Base-by-base conservation (phyloP, 1,140 invertebrate species). In the Anastatus disparis region DNA sequence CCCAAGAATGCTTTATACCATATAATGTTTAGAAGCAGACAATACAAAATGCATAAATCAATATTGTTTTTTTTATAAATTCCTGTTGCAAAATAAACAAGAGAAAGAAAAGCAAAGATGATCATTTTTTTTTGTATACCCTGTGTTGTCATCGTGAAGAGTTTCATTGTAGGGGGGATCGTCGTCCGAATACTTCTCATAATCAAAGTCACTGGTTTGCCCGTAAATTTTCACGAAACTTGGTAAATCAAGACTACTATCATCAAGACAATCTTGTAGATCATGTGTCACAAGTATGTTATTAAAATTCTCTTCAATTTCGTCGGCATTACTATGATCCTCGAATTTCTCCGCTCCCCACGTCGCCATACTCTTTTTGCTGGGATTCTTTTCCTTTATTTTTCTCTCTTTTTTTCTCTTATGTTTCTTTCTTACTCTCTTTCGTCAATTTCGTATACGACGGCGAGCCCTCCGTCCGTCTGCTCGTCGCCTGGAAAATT, bases 181-280 rank as follows among this genome's bases (percentile, higher is more conserved):
- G 20, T 84, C 80, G 52, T 83, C 81, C 6, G 81, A 79, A 56
- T 78, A 81, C 44, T 81, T 82, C 31, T 79, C 81, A 74, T 84
- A 80, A 73, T 76, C 76, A 52, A 82, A 79, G 31, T 82, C 77
- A 52, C 78, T 75, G 31, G 84, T 80, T 73, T 87, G 84, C 62
- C 87, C 84, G 70, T 87, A 89, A 64, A 87, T 85, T 74, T 82
- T 86, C 48, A 82, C 83, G 70, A 89, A 88, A 72, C 79, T 84
- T 6, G 86, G 81, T 53, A 88, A 74, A 76, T 89, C 88, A 40
- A 89, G 81, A 73, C 84, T 88, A 73, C 84, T 88, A 52, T 89
- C 88, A 70, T 89, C 87, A 15, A 89, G 77, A 68, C 85, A 89
- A 76, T 89, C 87, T 74, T 88, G 87, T 44, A 89, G 77, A 78